Conservation (phyloP, 2,113 vertebrate genomes). For the Eptesicus fuscus region DNA sequence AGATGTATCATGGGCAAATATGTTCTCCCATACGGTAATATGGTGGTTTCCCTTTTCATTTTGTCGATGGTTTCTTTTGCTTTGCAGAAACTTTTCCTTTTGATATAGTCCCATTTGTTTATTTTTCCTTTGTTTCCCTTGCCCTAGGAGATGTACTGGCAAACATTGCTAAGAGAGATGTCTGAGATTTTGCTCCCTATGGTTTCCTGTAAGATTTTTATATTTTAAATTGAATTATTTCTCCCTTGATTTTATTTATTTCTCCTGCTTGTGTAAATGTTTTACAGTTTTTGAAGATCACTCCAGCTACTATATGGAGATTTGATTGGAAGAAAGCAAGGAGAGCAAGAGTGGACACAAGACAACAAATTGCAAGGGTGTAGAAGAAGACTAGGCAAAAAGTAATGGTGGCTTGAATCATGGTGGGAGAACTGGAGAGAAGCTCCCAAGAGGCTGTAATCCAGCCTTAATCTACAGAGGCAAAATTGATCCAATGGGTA, state of each 20-base stretch:
- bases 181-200: no score
- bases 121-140: no score
- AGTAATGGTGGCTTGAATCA: no score
- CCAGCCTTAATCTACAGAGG: background rate
- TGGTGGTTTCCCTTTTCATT: no score
- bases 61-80: no score
- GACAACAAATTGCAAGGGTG: background rate
- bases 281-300: background rate
- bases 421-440: background rate
- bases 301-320: background rate
- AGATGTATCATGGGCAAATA: no score
- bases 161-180: no score
- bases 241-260: background rate
- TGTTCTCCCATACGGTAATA: no score
- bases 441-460: background rate
- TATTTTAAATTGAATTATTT: background rate
- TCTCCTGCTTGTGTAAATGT: background rate
- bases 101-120: no score
- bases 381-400: background rate
- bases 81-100: no score
- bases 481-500: background rate
- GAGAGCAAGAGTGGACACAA: background rate
- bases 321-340: background rate
- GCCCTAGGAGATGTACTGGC: no score
- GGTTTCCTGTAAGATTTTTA: no score